Base-by-base conservation (phyloP, 2,888 invertebrate genomes). In the Drymonia ruficornis region DNA sequence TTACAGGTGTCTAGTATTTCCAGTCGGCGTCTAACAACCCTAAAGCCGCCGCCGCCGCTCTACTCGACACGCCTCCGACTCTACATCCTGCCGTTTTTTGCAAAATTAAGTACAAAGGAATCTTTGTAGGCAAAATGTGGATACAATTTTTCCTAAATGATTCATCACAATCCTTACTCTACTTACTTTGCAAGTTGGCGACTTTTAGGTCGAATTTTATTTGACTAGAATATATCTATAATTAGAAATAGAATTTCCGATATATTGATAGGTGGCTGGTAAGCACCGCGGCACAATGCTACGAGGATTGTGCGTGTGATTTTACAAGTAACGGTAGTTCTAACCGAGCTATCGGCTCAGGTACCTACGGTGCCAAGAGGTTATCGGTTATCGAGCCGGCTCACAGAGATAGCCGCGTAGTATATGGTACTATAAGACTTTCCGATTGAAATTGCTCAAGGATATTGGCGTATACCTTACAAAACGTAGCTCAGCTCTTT, bases 11-110 rank as follows among this genome's bases (percentile, higher is more conserved):
- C 49, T 52, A 52, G 55, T 70, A 59, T 63, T 58, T 52, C 49
- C 55, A 49, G 49, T 36, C 50, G 45, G 18, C 43, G 49, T 47
- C 50, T 53, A 55, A 49, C 77, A 80, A 60, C 81, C 79, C 77
- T 80, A 74, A 60, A 7, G 62, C 40, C 45, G 62, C 65, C 66
- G 62, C 65, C 66, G 76, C 77, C 78, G 66, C 68, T 76, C 80
- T 74, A 78, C 80, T 82, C 84, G 87, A 84, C 85, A 86, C 86
- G 87, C 87, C 87, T 87, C 74, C 80, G 72, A 84, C 84, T 84
- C 78, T 80, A 77, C 86, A 88, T 89, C 89, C 88, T 89, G 89
- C 76, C 80, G 71, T 84, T 87, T 87, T 89, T 88, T 87, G 83
- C 83, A 72, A 85, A 87, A 87, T 85, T 84, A 85, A 72, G 78